These are phyloP conservation scores for Oncorhynchus tshawytscha DNA, from an alignment of 2,113 vertebrate genomes.

Conservation along the genomic window DNA sequence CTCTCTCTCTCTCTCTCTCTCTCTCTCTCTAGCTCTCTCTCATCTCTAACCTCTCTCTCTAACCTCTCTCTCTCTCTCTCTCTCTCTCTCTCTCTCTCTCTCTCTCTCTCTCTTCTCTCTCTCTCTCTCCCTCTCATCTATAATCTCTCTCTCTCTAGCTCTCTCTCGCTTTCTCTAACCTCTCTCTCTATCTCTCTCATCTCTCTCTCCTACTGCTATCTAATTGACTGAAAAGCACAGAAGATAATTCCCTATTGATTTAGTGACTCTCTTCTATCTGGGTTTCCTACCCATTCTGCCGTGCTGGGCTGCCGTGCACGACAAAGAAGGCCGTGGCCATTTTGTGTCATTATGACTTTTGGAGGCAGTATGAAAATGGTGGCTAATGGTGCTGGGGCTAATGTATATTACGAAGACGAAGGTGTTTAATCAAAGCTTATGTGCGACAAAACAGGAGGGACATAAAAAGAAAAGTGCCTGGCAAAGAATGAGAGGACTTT, in stretches of 20 bases:
- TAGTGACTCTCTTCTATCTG: neutral
- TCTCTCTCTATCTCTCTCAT: no score
- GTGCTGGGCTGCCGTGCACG: conserved; percentile 12
- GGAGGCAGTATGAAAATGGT: conserved; percentile 27
- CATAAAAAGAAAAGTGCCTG: neutral
- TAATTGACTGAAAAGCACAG: neutral
- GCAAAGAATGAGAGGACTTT: neutral
- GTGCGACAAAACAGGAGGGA: neutral
- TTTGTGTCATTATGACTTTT: conserved; percentile 37
- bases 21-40: no score
- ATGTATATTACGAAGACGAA: conserved; percentile 25
- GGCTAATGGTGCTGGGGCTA: neutral
- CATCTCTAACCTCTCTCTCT: no score
- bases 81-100: no score
- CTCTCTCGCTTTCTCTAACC: no score
- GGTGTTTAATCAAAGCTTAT: conserved; percentile 19
- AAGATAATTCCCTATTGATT: conserved; percentile 7
- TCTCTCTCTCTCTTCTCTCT: no score
- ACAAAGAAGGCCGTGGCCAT: conserved; percentile 25
- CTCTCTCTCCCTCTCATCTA: no score
- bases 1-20: no score
- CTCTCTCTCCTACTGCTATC: neutral
- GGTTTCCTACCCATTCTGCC: conserved; percentile 17
- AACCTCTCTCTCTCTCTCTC: no score
- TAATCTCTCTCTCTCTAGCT: no score